These are phyloP conservation scores for Hypsopygia costalis DNA, from an alignment of 2,888 invertebrate genomes.

Conservation along the genomic window DNA sequence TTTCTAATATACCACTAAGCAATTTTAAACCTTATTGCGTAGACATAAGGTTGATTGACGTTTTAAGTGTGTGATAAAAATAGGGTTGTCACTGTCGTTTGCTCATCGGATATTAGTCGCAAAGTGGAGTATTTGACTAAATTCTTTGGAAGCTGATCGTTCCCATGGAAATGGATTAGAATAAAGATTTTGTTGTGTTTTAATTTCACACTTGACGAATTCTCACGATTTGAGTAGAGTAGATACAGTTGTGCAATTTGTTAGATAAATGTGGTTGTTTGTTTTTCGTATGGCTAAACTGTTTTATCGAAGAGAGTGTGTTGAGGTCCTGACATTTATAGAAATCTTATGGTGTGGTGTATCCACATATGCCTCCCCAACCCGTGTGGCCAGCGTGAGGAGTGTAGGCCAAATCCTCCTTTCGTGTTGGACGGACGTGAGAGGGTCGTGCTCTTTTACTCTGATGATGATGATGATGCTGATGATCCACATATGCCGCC, in stretches of 20 bases:
- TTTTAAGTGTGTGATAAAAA: slow-evolving; percentile 12
- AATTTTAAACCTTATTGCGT: slow-evolving; percentile 4
- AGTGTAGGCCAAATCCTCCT: too few species aligned
- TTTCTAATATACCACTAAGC: not conserved
- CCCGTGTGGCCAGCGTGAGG: too few species aligned
- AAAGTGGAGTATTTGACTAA: slow-evolving; percentile 55
- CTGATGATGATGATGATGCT: too few species aligned
- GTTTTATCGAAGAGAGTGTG: too few species aligned
- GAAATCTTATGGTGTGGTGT: too few species aligned
- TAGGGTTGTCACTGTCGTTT: slow-evolving; percentile 42
- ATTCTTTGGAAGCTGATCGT: slow-evolving; percentile 47
- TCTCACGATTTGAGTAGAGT: slow-evolving; percentile 9
- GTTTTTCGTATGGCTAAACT: too few species aligned
- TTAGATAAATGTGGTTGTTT: not conserved
- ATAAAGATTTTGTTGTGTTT: slow-evolving; percentile 43
- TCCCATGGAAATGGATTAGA: slow-evolving; percentile 63
- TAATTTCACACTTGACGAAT: slow-evolving; percentile 22
- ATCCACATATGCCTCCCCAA: too few species aligned
- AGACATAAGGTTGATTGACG: slow-evolving; percentile 10
- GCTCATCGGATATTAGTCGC: slow-evolving; percentile 62
- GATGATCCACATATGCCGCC: too few species aligned
- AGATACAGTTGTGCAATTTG: not conserved
- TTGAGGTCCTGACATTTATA: too few species aligned
- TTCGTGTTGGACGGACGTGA: too few species aligned
- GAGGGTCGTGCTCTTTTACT: too few species aligned